Evolutionary conservation across 2,888 invertebrate genomes (phyloP), one percentile per base, ranked within the genome.

Genomic region (Heliconius ethilla): DNA sequence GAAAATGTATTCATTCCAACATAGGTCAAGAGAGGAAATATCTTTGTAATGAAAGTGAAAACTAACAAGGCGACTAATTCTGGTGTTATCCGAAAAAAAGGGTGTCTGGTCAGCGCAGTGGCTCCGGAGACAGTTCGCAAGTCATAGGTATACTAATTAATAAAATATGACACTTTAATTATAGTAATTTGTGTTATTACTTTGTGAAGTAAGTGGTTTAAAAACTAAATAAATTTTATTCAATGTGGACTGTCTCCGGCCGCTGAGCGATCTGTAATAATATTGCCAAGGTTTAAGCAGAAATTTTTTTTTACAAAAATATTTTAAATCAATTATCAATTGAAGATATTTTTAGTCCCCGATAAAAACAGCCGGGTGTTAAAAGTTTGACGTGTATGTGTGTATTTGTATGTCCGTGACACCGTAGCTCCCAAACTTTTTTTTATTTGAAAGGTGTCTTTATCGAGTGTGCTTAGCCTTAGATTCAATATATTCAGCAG

Each of bases 1-100:
- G 84, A 87, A 89, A 87, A 89, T 87, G 88, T 91, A 90, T 87
- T 89, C 91, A 91, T 90, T 90, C 90, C 89, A 91, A 87, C 89
- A 89, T 88, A 89, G 85, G 86, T 86, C 83, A 87, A 88, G 83
- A 84, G 84, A 84, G 86, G 83, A 85, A 86, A 86, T 85, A 85
- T 84, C 83, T 84, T 84, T 83, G 84, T 86, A 83, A 85, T 85
- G 87, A 84, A 86, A 84, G 85, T 85, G 83, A 86, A 83, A 86
- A 86, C 89, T 91, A 91, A 85, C 85, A 91, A 92, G 92, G 91
- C 85, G 85, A 85, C 90, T 91, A 91, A 89, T 85, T 85, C 86
- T 85, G 86, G 88, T 89, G 89, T 89, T 83, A 87, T 87, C 85
- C 85, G 85, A 82, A 86, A 84, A 85, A 62, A 63, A 63, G 84